Base-by-base conservation (phyloP, 1,140 invertebrate genomes). In the Hyphantria cunea region DNA sequence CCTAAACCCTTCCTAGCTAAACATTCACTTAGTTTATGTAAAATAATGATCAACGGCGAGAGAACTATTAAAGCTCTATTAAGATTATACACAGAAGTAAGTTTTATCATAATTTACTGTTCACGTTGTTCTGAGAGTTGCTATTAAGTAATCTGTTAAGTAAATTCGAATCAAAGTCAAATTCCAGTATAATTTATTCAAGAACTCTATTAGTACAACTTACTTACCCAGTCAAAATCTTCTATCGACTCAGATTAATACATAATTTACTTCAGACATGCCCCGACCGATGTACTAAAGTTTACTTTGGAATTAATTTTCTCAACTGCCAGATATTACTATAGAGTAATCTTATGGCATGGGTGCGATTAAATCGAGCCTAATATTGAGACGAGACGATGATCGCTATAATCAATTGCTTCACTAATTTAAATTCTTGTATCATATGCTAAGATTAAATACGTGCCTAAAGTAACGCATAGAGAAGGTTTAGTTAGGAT, bases 221-320 rank as follows among this genome's bases (percentile, higher is more conserved):
- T 37, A 12, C 13, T 39, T 47, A 56, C 32, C 12, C 31, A 48
- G 4, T 15, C 54, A 34, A 58, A 48, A 48, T 58, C 54, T 58
- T 58, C 41, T 48, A 63, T 52, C 33, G 51, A 10, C 60, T 53
- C 32, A 34, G 51, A 63, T 63, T 63, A 63, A 63, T 53, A 52
- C 51, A 48, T 63, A 63, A 63, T 63, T 62, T 41, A 63, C 60
- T 63, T 54, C 42, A 33, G 15, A 39, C 44, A 49, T 54, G 47
- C 51, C 52, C 34, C 60, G 15, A 63, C 60, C 51, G 42, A 62
- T 62, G 59, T 53, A 62, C 41, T 51, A 44, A 39, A 63, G 60
- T 49, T 63, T 55, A 63, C 51, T 63, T 63, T 48, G 34, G 17
- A 54, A 63, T 50, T 62, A 63, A 63, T 63, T 63, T 55, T 63